Base-by-base conservation (phyloP, 2,888 invertebrate genomes). In the Acleris laterana region DNA sequence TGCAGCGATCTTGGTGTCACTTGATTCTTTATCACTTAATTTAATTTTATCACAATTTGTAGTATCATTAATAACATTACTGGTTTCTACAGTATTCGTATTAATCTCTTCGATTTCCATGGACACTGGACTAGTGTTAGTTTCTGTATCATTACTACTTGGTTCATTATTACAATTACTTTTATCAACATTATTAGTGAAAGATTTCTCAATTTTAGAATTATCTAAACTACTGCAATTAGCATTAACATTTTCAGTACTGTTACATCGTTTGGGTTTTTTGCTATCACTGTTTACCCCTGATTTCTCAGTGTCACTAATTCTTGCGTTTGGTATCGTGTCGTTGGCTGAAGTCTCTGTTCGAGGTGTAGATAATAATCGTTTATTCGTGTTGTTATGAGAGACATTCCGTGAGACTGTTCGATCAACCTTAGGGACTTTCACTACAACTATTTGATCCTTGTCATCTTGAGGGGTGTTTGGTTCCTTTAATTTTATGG, bases 401-500 rank as follows among this genome's bases (percentile, higher is more conserved):
- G 76, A 28, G 52, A 71, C 62, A 53, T 79, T 71, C 67, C 80
- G 73, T 67, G 79, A 67, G 57, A 83, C 64, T 51, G 79, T 58
- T 73, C 84, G 77, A 42, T 90, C 88, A 17, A 90, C 88, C 78
- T 86, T 85, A 62, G 92, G 92, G 63, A 92, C 87, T 77, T 90
- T 84, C 1, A 91, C 90, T 46, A 91, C 85, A 60, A 88, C 82
- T 59, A 90, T 85, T 81, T 90, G 88, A 73, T 91, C 90, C 53
- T 82, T 85, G 66, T 85, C 86, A 70, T 88, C 85, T 71, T 72
- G 83, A 7, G 75, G 69, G 44, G 77, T 71, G 63, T 73, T 85
- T n/a, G 85, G 80, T 70, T 91, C 91, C 74, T 90, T 73, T 95
- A 98, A 88, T 97, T 98, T 93, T 95, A 98, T 82, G 95, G 90